phyloP scores from a whole-genome alignment of 37 sponge, comb jelly and placozoan species.

The Amphimedon queenslandica region DNA sequence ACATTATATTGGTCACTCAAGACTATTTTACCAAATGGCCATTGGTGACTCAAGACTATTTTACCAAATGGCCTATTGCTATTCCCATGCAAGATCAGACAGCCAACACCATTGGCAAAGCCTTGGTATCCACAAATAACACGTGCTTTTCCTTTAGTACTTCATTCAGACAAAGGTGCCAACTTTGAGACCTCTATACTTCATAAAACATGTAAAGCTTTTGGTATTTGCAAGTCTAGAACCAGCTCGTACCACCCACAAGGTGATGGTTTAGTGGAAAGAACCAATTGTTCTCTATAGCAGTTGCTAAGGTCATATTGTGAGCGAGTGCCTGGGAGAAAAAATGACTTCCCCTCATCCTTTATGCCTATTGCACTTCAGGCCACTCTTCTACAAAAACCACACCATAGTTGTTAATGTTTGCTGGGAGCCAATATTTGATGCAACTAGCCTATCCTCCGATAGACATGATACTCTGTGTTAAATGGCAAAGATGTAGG shows the following conservation, averaged over 20 bases:
- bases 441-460: not conserved
- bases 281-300: conserved; percentile 4
- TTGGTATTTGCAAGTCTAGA: conserved; percentile 12
- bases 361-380: conserved; percentile 34
- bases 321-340: conserved; percentile 5
- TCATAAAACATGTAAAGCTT: not conserved
- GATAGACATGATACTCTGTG: not conserved
- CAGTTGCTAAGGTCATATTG: not conserved
- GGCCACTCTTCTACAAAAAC: conserved; percentile 16
- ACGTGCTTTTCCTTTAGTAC: conserved; percentile 11
- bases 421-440: not conserved
- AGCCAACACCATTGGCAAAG: conserved; percentile 2
- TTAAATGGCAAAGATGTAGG: not conserved
- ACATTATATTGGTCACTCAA: conserved; percentile 11
- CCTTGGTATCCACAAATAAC: not conserved
- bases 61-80: conserved; percentile 34
- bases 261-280: conserved; percentile 20
- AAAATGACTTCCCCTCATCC: conserved; percentile 21
- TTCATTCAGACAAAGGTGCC: conserved; percentile 27
- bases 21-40: conserved; percentile 33
- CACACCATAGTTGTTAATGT: conserved; percentile 5
- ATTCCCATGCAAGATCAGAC: conserved; percentile 28
- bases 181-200: conserved; percentile 25
- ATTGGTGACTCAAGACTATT: conserved; percentile 22
- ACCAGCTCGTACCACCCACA: conserved; percentile 23